Conservation (phyloP, 2,888 invertebrate genomes). For the Papilio elwesi region DNA sequence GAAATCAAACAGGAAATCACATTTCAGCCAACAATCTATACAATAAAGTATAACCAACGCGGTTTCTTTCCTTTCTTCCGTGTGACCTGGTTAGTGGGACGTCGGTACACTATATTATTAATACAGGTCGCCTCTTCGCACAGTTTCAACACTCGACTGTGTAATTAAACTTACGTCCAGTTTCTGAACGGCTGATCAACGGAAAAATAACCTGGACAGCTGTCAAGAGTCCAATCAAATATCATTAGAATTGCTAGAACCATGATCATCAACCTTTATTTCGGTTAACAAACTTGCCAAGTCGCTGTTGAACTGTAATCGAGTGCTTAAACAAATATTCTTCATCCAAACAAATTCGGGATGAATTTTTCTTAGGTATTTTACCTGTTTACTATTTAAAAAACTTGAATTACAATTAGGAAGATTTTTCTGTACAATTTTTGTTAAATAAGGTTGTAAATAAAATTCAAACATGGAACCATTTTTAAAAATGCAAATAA, state of each 20-base stretch:
- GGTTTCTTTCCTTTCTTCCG: slow-evolving; percentile 5
- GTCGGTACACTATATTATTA: slow-evolving; percentile 28
- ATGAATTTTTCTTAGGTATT: too few species aligned
- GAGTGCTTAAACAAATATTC: too few species aligned
- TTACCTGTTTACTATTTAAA: too few species aligned
- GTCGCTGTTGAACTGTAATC: too few species aligned
- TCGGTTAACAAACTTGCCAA: too few species aligned
- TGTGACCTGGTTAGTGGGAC: slow-evolving; percentile 30
- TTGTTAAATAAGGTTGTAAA: neutral
- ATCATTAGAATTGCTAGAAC: too few species aligned
- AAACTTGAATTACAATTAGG: neutral
- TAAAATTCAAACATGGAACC: slow-evolving; percentile 10
- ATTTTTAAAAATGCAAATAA: slow-evolving; percentile 25
- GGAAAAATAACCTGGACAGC: too few species aligned
- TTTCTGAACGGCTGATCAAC: too few species aligned
- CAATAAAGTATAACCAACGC: slow-evolving; percentile 4
- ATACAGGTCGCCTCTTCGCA: slow-evolving; percentile 10
- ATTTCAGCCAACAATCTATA: neutral
- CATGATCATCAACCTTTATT: too few species aligned
- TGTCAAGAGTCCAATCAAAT: too few species aligned
- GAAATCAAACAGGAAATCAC: too few species aligned
- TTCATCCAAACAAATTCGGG: too few species aligned
- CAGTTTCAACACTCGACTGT: neutral
- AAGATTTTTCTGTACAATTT: neutral
- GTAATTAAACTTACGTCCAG: neutral